Base-by-base conservation (phyloP, 2,888 invertebrate species). In the Acanthosoma haemorrhoidale region DNA sequence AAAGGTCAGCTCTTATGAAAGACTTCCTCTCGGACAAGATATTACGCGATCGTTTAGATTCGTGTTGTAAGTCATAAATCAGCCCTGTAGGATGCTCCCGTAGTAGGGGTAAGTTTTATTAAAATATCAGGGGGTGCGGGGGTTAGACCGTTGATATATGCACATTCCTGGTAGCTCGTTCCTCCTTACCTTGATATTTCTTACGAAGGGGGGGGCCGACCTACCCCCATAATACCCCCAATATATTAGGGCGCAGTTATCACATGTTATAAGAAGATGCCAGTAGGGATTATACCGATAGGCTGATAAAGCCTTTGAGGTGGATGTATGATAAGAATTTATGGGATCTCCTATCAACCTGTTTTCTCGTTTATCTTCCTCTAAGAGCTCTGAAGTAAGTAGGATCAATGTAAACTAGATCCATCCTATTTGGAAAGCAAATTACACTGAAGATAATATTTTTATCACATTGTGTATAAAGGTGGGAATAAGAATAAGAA, bases 41-140 rank as follows among this genome's bases (percentile, higher is more conserved):
- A 63, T 63, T 63, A 63, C 34, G 25, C 38, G 63, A 63, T 63
- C 63, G 63, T 63, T 63, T 34, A 63, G 32, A 63, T 63, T 63
- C 25, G 63, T 63, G 63, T 16, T 63, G 4, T n/a, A 13, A 21
- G 39, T 38, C 63, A 63, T 63, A 63, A 63, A 63, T 63, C 63
- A 63, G 43, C 13, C 13, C 36, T 36, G 36, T 32, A 31, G 15
- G 58, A 15, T 15, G 0, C 4, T 1, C 1, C 1, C 3, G 18
- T n/a, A 4, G 21, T 1, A 1, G 38, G 63, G 60, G n/a, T 25
- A 34, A 63, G 63, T 63, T 63, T 63, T 63, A 63, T 63, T 63
- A 63, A 63, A 63, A 63, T 63, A 63, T 63, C 63, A 38, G 63
- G 25, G 36, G 18, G 15, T 38, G 21, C 63, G 21, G 63, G 25